Conservation (phyloP, 2,888 invertebrate genomes). For the Rhorus exstirpatorius region DNA sequence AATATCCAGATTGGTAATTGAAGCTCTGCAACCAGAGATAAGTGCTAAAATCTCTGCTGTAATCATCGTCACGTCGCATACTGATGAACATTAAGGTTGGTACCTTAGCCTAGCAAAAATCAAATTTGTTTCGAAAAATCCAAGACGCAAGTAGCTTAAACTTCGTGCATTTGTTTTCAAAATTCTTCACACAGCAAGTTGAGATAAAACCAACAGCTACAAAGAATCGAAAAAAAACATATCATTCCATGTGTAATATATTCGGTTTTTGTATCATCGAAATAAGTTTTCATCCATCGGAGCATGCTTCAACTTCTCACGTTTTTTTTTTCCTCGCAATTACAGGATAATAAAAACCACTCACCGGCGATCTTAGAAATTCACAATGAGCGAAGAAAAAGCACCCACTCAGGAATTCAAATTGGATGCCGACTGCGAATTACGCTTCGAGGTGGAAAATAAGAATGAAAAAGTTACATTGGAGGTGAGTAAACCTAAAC, state of each 20-base stretch:
- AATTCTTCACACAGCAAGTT: no score
- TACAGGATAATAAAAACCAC: background rate
- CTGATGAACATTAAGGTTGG: conserved; percentile 25
- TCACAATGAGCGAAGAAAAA: conserved; percentile 83
- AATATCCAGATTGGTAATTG: background rate
- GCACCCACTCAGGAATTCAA: conserved; percentile 90
- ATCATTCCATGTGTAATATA: background rate
- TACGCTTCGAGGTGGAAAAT: conserved; percentile 97
- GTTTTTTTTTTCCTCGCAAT: background rate
- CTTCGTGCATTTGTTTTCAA: background rate
- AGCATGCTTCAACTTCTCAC: background rate
- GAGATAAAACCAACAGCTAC: no score
- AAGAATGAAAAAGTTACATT: conserved; percentile 94
- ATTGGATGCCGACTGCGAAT: conserved; percentile 94
- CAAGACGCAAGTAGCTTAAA: background rate
- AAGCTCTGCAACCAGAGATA: no score
- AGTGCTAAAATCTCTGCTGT: no score
- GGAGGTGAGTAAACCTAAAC: conserved; percentile 87
- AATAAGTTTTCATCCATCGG: background rate
- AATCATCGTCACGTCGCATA: background rate
- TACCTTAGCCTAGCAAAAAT: background rate
- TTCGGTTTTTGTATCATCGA: background rate
- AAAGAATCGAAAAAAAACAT: background rate
- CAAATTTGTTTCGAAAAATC: background rate
- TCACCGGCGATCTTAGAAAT: background rate